Conservation (phyloP, 2,113 vertebrate species). For the Papio anubis region DNA sequence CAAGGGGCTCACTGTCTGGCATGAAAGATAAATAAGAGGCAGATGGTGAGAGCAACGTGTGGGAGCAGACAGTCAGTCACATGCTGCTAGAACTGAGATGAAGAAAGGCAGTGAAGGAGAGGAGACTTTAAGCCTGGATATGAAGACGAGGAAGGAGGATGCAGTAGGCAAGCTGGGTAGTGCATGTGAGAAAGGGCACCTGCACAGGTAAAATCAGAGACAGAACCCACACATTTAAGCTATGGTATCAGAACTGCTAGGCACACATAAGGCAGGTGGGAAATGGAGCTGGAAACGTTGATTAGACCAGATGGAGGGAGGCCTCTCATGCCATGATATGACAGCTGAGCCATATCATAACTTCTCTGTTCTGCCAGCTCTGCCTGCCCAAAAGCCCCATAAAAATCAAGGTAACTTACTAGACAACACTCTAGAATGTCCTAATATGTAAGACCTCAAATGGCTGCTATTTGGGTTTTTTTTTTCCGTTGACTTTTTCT, state of each 20-base stretch:
- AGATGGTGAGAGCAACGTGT: background rate
- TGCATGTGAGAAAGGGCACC: background rate
- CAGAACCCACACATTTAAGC: background rate
- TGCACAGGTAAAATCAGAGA: background rate
- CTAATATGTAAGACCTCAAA: background rate
- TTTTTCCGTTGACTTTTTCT: background rate
- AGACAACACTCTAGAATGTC: background rate
- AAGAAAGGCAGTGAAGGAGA: background rate
- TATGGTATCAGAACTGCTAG: background rate
- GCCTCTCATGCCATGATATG: too few species aligned
- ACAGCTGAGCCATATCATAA: background rate
- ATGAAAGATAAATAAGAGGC: background rate
- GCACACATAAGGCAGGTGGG: too few species aligned
- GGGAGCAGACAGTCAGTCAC: accelerated
- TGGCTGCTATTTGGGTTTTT: too few species aligned
- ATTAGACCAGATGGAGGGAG: background rate
- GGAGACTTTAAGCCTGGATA: background rate
- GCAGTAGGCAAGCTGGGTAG: background rate
- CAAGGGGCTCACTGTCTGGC: background rate
- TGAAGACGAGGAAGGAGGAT: background rate
- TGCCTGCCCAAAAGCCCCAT: background rate
- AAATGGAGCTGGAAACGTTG: background rate
- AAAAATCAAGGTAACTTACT: background rate
- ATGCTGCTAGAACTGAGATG: accelerated
- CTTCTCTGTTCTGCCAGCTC: background rate